Percentiles rank a stretch among this genome's conserved stretches.
Conservation (phyloP, 1,140 invertebrate species). For the Hyphantria cunea region DNA sequence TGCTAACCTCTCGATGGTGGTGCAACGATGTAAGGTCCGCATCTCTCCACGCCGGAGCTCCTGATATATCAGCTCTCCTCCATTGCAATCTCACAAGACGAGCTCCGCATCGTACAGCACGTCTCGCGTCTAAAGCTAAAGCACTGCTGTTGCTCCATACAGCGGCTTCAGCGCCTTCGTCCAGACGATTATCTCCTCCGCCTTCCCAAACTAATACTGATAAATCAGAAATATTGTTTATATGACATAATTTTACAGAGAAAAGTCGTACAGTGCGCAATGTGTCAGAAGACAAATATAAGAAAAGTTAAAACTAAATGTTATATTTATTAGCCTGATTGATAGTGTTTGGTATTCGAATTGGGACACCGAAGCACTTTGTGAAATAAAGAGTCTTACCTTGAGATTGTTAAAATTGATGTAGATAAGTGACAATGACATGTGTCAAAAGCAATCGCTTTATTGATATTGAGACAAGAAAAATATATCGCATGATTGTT, state of each 20-base stretch:
- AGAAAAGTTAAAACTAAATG: too few species aligned
- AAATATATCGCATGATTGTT: too few species aligned
- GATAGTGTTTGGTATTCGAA: too few species aligned
- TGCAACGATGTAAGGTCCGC: conserved; percentile 69
- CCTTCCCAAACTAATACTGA: conserved; percentile 74
- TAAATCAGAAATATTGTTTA: not conserved
- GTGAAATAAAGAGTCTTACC: too few species aligned
- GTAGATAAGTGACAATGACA: too few species aligned
- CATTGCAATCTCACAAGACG: conserved; percentile 68
- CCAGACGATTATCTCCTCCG: conserved; percentile 53
- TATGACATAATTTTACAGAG: not conserved
- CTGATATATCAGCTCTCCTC: conserved; percentile 53
- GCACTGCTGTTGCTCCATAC: conserved; percentile 73
- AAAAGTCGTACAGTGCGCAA: too few species aligned
- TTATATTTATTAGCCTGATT: too few species aligned
- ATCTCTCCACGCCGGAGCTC: conserved; percentile 55
- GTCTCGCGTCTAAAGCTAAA: conserved; percentile 61
- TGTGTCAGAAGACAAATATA: too few species aligned
- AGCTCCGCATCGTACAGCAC: conserved; percentile 67
- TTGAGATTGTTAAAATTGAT: too few species aligned
- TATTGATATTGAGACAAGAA: too few species aligned
- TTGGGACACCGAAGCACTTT: too few species aligned
- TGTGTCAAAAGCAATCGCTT: too few species aligned
- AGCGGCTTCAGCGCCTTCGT: conserved; percentile 62
- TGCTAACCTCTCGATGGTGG: conserved; percentile 66